phyloP scores from a whole-genome alignment of 2,888 invertebrate species.

The Endotricha flammealis region DNA sequence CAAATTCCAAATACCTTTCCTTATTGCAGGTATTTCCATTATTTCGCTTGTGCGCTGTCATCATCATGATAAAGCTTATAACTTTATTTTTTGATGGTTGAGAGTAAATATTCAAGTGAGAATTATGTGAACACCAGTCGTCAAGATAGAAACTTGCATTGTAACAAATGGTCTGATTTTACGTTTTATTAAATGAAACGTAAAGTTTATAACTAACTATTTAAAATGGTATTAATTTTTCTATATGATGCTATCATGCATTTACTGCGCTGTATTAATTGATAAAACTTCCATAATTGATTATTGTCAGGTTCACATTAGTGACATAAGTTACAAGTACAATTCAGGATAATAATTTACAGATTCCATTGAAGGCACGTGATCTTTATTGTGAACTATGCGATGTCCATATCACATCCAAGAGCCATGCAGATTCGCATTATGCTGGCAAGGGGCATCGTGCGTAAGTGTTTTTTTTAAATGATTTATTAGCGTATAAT shows the following conservation, averaged over 20 bases:
- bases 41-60: constrained; percentile 40
- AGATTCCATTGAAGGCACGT: constrained; percentile 53
- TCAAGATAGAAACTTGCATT: constrained; percentile 57
- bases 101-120: constrained; percentile 39
- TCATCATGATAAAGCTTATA: constrained; percentile 12
- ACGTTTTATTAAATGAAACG: constrained; percentile 40
- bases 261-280: too few species aligned
- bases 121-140: constrained; percentile 53
- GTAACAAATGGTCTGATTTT: constrained; percentile 49
- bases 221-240: too few species aligned
- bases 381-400: constrained; percentile 69
- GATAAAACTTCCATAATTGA: too few species aligned
- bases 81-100: constrained; percentile 17
- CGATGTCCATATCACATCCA: constrained; percentile 70
- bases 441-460: constrained; percentile 69
- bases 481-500: too few species aligned
- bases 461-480: constrained; percentile 44
- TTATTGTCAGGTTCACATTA: too few species aligned
- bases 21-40: background rate
- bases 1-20: background rate
- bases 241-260: too few species aligned
- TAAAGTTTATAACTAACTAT: constrained; percentile 24
- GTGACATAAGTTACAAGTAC: too few species aligned
- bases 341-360: too few species aligned
- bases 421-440: constrained; percentile 67